Evolutionary conservation across 2,113 vertebrate species (phyloP).

Genomic region (Meriones unguiculatus): DNA sequence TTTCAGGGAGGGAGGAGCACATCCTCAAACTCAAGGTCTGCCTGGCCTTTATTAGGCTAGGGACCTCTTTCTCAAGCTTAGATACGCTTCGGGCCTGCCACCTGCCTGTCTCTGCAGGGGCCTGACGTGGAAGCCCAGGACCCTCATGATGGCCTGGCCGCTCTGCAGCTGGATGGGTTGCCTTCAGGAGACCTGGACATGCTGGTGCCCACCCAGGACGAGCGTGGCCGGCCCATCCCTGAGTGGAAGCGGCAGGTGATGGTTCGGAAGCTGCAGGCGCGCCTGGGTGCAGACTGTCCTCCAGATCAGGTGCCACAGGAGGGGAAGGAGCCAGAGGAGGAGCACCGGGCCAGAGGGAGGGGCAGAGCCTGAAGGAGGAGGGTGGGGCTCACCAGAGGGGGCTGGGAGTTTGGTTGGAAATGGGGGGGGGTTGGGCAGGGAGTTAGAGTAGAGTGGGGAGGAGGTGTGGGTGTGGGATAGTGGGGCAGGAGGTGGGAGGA

Average conservation of each 20-base stretch:
- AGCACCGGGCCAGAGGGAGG: background rate
- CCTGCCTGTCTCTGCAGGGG: slow-evolving; percentile 42
- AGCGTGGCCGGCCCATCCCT: slow-evolving; percentile 92
- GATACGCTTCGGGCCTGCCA: background rate
- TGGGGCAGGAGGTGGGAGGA: background rate
- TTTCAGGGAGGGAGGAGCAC: accelerated
- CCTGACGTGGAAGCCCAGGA: background rate
- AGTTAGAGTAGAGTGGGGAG: background rate
- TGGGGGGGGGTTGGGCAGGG: too few species aligned
- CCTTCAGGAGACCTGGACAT: slow-evolving; percentile 92
- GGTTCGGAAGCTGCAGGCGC: slow-evolving; percentile 93
- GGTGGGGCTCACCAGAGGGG: background rate
- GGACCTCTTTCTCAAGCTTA: background rate
- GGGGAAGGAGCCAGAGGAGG: too few species aligned
- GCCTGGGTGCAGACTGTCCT: slow-evolving; percentile 88
- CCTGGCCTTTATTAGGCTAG: background rate
- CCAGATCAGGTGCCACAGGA: background rate
- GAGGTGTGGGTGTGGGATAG: background rate
- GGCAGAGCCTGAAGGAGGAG: background rate
- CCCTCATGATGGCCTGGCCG: background rate
- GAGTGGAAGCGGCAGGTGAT: slow-evolving; percentile 99
- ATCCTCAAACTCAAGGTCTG: too few species aligned
- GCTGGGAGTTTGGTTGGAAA: background rate
- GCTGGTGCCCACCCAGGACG: slow-evolving; percentile 95
- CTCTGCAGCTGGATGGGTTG: slow-evolving; percentile 85